Evolutionary conservation across 2,797 vertebrate species (phyloP).

Genomic region (Dicrostonyx torquatus): DNA sequence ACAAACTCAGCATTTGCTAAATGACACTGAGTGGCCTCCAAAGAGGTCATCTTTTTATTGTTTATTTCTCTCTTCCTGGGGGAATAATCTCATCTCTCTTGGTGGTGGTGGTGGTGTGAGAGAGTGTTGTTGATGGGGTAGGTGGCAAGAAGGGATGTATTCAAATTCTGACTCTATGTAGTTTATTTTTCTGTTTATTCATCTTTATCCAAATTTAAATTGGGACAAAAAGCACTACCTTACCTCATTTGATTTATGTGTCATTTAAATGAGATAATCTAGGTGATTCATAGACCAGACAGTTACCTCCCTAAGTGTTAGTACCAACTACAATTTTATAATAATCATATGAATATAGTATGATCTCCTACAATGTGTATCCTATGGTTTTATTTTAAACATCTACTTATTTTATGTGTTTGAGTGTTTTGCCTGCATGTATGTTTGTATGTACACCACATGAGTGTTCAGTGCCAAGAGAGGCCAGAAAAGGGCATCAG

Average conservation of each 20-base stretch:
- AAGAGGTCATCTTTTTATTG: not conserved
- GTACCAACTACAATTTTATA: not conserved
- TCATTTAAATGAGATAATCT: not conserved
- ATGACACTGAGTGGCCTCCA: not conserved
- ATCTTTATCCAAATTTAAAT: not conserved
- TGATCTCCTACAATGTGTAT: not conserved
- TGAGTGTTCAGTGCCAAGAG: not conserved
- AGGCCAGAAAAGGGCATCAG: not conserved
- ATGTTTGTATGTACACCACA: not conserved
- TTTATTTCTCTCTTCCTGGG: not conserved
- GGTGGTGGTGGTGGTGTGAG: not conserved
- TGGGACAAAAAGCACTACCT: not conserved
- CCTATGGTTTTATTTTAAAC: constrained; percentile 27
- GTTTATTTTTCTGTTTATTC: constrained; percentile 5
- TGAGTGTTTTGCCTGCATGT: not conserved
- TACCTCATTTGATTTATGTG: not conserved
- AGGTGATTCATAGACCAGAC: not conserved
- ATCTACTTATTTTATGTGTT: not conserved
- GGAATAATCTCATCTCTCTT: too few relatives aligned
- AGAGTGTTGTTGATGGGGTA: not conserved
- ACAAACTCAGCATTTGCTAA: constrained; percentile 10
- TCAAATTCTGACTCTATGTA: not conserved
- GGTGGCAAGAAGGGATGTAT: not conserved
- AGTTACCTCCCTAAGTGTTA: not conserved
- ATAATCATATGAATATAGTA: not conserved